phyloP scores from a whole-genome alignment of 2,888 invertebrate species.

The Lepidonotus clava region DNA sequence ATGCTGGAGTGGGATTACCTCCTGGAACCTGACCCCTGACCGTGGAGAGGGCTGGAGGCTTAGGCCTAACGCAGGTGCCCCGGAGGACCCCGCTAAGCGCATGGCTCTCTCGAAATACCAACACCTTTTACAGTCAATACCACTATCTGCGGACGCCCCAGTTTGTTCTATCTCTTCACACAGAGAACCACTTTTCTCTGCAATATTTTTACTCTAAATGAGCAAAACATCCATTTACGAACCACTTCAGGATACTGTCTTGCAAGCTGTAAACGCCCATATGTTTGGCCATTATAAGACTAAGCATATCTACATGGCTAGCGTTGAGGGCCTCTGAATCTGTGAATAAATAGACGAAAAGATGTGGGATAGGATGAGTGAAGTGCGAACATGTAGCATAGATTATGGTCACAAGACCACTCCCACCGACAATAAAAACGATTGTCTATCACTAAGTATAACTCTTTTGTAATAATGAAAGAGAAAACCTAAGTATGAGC shows the following conservation, averaged over 20 bases:
- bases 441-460: no score
- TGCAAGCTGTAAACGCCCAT: not conserved
- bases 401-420: no score
- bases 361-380: no score
- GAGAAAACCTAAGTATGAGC: no score
- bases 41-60: not conserved
- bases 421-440: no score
- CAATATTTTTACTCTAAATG: not conserved
- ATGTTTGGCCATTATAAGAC: not conserved
- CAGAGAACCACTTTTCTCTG: not conserved
- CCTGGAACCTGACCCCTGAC: not conserved
- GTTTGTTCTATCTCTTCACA: not conserved
- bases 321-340: no score
- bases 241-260: not conserved
- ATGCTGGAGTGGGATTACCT: slow-evolving; percentile 11
- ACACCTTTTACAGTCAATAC: not conserved
- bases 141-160: not conserved
- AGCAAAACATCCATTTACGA: slow-evolving; percentile 5
- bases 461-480: no score
- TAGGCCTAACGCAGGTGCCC: not conserved
- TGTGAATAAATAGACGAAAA: no score
- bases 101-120: not conserved
- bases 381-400: no score
- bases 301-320: no score
- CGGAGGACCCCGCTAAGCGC: slow-evolving; percentile 1